Conservation (phyloP, 2,797 vertebrate species). For the Triplophysa yarkandensis region DNA sequence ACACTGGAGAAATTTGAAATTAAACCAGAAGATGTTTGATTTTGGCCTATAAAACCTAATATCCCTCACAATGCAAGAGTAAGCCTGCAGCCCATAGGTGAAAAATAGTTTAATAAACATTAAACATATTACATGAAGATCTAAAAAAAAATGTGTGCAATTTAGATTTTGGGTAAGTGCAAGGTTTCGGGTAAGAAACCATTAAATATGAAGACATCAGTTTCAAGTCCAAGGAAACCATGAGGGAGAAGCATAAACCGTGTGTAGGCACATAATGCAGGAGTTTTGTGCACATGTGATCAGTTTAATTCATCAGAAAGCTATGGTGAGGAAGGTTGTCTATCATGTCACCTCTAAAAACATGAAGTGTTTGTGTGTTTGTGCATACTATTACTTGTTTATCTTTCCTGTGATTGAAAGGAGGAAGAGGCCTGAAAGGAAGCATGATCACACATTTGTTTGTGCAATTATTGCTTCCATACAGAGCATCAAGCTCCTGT, state of each 20-base stretch:
- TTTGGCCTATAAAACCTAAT: not conserved
- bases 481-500: conserved; percentile 31
- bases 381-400: conserved; percentile 41
- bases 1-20: not conserved
- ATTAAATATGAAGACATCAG: not conserved
- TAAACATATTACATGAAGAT: conserved; percentile 18
- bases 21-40: not conserved
- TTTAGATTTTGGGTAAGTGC: not conserved
- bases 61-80: not conserved
- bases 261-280: not conserved
- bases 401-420: conserved; percentile 19
- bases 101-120: not conserved
- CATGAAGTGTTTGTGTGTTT: conserved; percentile 12
- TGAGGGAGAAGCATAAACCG: not conserved
- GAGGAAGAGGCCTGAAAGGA: conserved; percentile 6
- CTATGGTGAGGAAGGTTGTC: conserved; percentile 19
- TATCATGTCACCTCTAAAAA: conserved; percentile 25
- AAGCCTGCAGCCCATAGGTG: no score
- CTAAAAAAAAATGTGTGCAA: conserved; percentile 8
- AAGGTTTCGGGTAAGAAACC: not conserved
- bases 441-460: conserved; percentile 43
- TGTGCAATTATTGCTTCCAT: conserved; percentile 29
- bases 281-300: conserved; percentile 4
- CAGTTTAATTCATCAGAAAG: conserved; percentile 20
- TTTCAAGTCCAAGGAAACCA: not conserved